These are phyloP conservation scores for Ianthella basta DNA, from an alignment of 37 sponge, comb jelly and placozoan species.

Conservation along the genomic window DNA sequence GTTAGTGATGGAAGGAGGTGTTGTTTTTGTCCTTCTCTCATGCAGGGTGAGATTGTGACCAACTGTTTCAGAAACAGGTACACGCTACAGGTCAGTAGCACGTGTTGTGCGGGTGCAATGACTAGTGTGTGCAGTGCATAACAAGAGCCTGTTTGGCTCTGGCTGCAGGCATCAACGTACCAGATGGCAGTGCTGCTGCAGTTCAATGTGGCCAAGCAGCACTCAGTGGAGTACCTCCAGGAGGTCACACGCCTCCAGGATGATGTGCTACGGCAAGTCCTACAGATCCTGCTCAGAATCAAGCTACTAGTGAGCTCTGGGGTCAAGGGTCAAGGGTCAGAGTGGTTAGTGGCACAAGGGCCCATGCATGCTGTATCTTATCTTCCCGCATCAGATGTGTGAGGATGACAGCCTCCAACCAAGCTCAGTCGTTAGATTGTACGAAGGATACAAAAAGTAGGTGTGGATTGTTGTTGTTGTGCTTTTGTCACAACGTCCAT, in stretches of 20 bases:
- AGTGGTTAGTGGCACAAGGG: not conserved
- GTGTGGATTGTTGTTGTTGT: slow-evolving; percentile 10
- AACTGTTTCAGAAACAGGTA: slow-evolving; percentile 88
- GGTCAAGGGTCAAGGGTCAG: not conserved
- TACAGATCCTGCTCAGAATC: slow-evolving; percentile 64
- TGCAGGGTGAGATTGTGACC: slow-evolving; percentile 89
- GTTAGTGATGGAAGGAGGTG: not conserved
- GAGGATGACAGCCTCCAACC: slow-evolving; percentile 59
- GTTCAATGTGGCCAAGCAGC: slow-evolving; percentile 68
- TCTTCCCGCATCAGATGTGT: slow-evolving; percentile 50
- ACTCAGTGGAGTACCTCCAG: slow-evolving; percentile 59
- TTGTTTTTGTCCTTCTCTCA: not conserved
- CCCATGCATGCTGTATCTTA: not conserved
- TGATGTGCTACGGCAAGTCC: slow-evolving; percentile 78
- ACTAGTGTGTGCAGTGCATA: not conserved
- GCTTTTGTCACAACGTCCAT: not conserved
- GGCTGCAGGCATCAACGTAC: slow-evolving; percentile 84
- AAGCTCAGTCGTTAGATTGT: slow-evolving; percentile 54
- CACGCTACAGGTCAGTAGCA: slow-evolving; percentile 75
- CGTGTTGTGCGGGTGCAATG: not conserved
- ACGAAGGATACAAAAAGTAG: slow-evolving; percentile 80
- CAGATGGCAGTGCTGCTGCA: slow-evolving; percentile 94
- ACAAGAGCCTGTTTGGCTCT: not conserved
- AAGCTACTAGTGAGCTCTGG: slow-evolving; percentile 81
- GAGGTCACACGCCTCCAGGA: slow-evolving; percentile 68